These are phyloP conservation scores for Biston betularia DNA, from an alignment of 2,888 invertebrate genomes.

Conservation along the genomic window DNA sequence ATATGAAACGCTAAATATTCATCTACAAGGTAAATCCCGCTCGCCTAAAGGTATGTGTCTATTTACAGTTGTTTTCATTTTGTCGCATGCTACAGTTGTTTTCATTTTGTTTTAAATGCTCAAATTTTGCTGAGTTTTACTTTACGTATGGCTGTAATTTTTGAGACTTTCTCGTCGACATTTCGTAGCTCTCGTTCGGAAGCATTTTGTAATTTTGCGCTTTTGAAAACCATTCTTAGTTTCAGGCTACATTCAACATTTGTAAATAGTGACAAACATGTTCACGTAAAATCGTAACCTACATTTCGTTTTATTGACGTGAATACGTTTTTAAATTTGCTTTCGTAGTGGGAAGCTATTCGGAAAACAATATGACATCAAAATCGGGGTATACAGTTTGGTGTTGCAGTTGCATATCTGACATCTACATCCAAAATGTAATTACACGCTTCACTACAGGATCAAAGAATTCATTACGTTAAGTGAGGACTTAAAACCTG, in stretches of 20 bases:
- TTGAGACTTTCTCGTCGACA: slow-evolving; percentile 35
- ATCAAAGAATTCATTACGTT: no score
- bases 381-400: no score
- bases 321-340: background rate
- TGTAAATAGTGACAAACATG: slow-evolving; percentile 2
- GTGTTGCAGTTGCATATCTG: no score
- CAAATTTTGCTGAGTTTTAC: slow-evolving; percentile 52
- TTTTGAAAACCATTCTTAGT: slow-evolving; percentile 23
- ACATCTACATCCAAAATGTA: no score
- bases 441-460: no score
- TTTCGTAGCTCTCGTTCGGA: slow-evolving; percentile 23
- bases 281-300: background rate
- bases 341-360: no score
- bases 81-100: slow-evolving; percentile 50
- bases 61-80: slow-evolving; percentile 58
- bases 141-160: slow-evolving; percentile 54
- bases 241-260: slow-evolving; percentile 13
- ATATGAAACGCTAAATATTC: slow-evolving; percentile 53
- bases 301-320: slow-evolving; percentile 2
- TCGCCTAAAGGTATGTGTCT: slow-evolving; percentile 47
- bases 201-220: slow-evolving; percentile 24
- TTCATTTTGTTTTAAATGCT: slow-evolving; percentile 56
- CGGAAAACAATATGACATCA: no score
- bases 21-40: slow-evolving; percentile 48
- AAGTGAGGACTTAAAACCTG: no score